A percentile compares a stretch with the other conserved stretches of the same genome.
Evolutionary conservation across 2,888 invertebrate species (phyloP).

Genomic region (Ceraclea dissimilis): DNA sequence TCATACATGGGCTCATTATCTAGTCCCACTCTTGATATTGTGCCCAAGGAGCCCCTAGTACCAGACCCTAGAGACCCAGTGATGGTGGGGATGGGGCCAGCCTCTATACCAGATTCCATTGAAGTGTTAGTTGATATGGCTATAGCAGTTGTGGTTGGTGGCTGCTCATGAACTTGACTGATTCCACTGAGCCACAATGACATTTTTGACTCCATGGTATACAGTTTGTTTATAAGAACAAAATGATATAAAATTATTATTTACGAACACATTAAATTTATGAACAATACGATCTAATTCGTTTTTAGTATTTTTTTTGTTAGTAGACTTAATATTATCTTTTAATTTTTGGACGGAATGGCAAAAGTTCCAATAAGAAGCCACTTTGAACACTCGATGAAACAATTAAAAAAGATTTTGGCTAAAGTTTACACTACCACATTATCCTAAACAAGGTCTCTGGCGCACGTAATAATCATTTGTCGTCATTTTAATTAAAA

Average conservation of each 20-base stretch:
- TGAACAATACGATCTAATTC: too few relatives aligned
- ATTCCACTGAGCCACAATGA: conserved; percentile 47
- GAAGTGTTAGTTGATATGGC: conserved; percentile 46
- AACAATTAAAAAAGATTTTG: not conserved
- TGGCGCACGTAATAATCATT: too few relatives aligned
- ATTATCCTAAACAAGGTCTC: too few relatives aligned
- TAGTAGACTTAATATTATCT: not conserved
- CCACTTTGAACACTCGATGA: not conserved
- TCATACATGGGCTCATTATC: conserved; percentile 57
- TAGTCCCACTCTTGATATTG: conserved; percentile 47
- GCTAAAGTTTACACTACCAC: not conserved
- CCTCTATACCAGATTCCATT: conserved; percentile 60
- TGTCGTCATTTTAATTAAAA: too few relatives aligned
- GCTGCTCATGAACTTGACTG: conserved; percentile 35
- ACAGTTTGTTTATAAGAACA: not conserved
- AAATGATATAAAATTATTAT: not conserved
- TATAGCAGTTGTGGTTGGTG: conserved; percentile 36
- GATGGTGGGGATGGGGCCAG: conserved; percentile 63
- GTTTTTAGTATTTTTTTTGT: too few relatives aligned
- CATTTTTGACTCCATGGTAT: conserved; percentile 31
- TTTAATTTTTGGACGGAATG: conserved; percentile 4
- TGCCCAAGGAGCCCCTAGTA: conserved; percentile 48
- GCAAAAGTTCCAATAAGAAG: not conserved
- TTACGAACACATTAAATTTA: not conserved
- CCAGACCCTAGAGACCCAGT: conserved; percentile 58